Evolutionary conservation across 1,140 invertebrate genomes (phyloP).

Genomic region (Papilio polyxenes): DNA sequence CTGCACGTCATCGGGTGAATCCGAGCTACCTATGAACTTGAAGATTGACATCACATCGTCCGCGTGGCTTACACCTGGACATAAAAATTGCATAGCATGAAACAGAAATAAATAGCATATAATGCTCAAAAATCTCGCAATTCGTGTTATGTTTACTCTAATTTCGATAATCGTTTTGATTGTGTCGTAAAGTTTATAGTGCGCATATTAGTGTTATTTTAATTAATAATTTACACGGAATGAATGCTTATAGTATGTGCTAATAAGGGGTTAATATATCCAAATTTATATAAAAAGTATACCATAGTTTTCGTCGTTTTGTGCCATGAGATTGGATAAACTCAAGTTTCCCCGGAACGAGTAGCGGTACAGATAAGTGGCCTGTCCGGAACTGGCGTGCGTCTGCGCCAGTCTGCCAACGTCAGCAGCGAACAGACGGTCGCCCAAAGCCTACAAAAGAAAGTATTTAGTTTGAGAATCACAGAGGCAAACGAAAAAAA

Average conservation of each 20-base stretch:
- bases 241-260: too few relatives aligned
- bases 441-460: conserved; percentile 79
- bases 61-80: conserved; percentile 82
- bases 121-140: too few relatives aligned
- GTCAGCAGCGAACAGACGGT: conserved; percentile 82
- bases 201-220: too few relatives aligned
- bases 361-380: conserved; percentile 83
- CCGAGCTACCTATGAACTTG: conserved; percentile 43
- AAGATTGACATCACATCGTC: conserved; percentile 79
- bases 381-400: conserved; percentile 81
- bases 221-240: too few relatives aligned
- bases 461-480: background rate
- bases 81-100: background rate
- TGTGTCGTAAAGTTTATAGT: too few relatives aligned
- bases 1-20: conserved; percentile 63
- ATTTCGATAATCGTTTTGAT: too few relatives aligned
- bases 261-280: too few relatives aligned
- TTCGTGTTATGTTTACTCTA: too few relatives aligned
- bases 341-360: conserved; percentile 80
- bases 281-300: conserved; percentile 37
- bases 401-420: conserved; percentile 81
- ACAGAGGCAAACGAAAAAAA: too few relatives aligned
- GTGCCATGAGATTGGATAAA: conserved; percentile 75
- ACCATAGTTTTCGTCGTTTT: conserved; percentile 81
- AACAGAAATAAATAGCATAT: conserved; percentile 18